Conservation (phyloP, 2,113 vertebrate species). For the Podocnemis expansa region DNA sequence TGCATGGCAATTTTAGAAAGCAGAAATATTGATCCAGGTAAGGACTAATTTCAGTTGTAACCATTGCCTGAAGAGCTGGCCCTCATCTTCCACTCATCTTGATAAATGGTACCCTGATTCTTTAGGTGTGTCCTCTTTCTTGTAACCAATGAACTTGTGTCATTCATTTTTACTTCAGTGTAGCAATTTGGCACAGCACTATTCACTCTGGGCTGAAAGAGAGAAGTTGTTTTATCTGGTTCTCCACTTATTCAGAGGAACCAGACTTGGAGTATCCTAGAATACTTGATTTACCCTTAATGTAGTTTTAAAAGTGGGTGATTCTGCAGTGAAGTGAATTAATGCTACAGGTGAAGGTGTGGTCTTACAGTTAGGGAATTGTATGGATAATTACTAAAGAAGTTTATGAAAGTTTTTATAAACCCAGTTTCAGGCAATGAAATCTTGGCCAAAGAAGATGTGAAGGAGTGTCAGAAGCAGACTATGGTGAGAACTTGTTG, state of each 20-base stretch:
- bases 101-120: rapidly evolving
- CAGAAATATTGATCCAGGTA: conserved; percentile 75
- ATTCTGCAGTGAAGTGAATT: neutral
- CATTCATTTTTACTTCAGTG: neutral
- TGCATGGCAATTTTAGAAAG: conserved; percentile 76
- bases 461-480: conserved; percentile 19
- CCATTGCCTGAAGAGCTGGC: neutral
- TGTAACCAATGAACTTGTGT: neutral
- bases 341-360: neutral
- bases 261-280: neutral
- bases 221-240: neutral
- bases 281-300: neutral
- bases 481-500: conserved; percentile 65
- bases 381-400: neutral
- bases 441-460: conserved; percentile 49
- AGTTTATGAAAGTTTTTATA: neutral
- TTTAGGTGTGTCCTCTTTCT: neutral
- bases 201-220: neutral
- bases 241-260: neutral
- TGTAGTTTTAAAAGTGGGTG: neutral
- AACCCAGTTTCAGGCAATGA: conserved; percentile 64
- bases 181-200: neutral
- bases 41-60: neutral
- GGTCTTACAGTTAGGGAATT: neutral
- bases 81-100: rapidly evolving